Evolutionary conservation across 2,797 vertebrate genomes (phyloP).

Genomic region (Labroides dimidiatus): DNA sequence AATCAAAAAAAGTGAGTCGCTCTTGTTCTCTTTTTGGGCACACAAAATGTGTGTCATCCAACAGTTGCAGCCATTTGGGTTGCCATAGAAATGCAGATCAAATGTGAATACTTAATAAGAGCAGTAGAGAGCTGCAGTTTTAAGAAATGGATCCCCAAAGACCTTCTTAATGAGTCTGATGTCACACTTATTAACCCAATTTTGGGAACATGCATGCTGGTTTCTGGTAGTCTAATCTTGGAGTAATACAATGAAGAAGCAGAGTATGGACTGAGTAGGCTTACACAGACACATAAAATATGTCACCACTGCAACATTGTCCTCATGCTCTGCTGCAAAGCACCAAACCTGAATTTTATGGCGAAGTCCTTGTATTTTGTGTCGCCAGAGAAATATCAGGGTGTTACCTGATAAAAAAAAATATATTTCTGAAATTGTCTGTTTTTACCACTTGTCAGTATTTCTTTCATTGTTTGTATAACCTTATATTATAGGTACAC

Average conservation of each 20-base stretch:
- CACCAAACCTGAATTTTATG: not conserved
- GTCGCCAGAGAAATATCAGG: not conserved
- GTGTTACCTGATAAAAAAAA: not conserved
- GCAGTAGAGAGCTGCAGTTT: not conserved
- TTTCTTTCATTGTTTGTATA: not conserved
- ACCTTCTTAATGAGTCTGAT: constrained; percentile 14
- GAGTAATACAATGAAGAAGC: not conserved
- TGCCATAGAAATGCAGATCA: constrained; percentile 2
- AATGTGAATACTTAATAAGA: constrained; percentile 16
- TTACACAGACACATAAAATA: not conserved
- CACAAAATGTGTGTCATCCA: constrained; percentile 8
- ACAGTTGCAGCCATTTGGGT: not conserved
- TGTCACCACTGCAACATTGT: not conserved
- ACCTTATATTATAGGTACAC: not conserved
- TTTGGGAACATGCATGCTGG: constrained; percentile 10
- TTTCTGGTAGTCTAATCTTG: constrained; percentile 4
- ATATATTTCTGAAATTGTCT: not conserved
- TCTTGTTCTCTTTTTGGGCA: not conserved
- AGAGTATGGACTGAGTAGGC: not conserved
- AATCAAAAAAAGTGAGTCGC: not conserved
- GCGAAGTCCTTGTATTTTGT: not conserved
- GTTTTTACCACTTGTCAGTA: not conserved
- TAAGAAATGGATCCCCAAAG: constrained; percentile 22
- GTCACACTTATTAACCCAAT: constrained; percentile 11
- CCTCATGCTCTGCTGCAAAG: not conserved